These are phyloP conservation scores for Euclidia mi DNA, from an alignment of 2,888 invertebrate genomes.

Conservation along the genomic window DNA sequence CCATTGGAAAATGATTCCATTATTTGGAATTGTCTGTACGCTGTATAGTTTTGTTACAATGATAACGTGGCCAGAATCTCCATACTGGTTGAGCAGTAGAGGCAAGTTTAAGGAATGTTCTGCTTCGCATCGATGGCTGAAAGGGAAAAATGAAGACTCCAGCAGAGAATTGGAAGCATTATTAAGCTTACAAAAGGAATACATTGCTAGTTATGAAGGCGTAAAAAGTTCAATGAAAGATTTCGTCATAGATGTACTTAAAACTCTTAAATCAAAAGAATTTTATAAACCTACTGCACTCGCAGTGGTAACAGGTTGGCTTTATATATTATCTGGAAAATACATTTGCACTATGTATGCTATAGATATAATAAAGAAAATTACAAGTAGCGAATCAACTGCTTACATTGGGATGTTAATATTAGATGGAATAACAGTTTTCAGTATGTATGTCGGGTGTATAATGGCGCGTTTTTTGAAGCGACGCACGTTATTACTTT, in stretches of 20 bases:
- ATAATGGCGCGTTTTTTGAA: conserved; percentile 49
- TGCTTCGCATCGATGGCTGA: conserved; percentile 60
- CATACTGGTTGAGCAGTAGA: conserved; percentile 66
- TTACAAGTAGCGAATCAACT: conserved; percentile 56
- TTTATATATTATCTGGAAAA: conserved; percentile 61
- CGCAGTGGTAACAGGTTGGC: conserved; percentile 35
- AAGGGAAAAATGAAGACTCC: conserved; percentile 57
- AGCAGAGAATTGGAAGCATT: conserved; percentile 61
- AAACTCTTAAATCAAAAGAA: conserved; percentile 38
- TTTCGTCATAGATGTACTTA: conserved; percentile 17
- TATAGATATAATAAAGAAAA: conserved; percentile 66
- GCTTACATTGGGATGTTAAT: conserved; percentile 69
- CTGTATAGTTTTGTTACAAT: conserved; percentile 38
- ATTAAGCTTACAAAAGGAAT: conserved; percentile 55
- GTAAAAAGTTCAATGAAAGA: conserved; percentile 11
- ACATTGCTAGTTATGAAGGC: conserved; percentile 20
- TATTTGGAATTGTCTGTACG: conserved; percentile 47
- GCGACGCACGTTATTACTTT: conserved; percentile 56
- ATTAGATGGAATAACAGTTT: conserved; percentile 67
- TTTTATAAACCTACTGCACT: conserved; percentile 64
- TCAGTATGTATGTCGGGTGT: conserved; percentile 54
- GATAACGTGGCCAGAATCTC: conserved; percentile 50
- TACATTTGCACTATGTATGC: conserved; percentile 62
- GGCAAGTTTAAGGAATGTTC: conserved; percentile 61
- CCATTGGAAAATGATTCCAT: conserved; percentile 58